These are phyloP conservation scores for Leucania comma DNA, from an alignment of 2,888 invertebrate genomes.

Conservation along the genomic window DNA sequence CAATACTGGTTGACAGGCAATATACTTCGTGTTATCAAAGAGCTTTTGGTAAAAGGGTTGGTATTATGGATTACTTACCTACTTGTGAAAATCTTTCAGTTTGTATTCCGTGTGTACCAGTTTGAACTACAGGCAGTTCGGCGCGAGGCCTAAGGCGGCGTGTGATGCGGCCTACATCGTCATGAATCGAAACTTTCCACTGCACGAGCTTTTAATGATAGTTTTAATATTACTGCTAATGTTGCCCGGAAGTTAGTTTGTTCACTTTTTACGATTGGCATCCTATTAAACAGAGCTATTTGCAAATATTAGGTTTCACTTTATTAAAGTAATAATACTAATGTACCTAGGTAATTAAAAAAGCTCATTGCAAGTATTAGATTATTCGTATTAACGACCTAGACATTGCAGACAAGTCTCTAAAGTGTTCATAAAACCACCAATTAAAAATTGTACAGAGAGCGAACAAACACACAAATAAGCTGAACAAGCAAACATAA, in stretches of 20 bases:
- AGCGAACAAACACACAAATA: constrained; percentile 28
- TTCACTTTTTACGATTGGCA: constrained; percentile 21
- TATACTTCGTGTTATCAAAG: background rate
- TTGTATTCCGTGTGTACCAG: constrained; percentile 16
- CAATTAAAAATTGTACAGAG: constrained; percentile 28
- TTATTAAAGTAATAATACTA: constrained; percentile 2
- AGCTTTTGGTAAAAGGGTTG: constrained; percentile 13
- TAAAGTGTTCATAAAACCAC: background rate
- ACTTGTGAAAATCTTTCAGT: constrained; percentile 40
- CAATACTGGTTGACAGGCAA: too few relatives aligned
- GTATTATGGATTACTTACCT: background rate
- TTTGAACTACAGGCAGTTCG: background rate
- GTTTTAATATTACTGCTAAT: constrained; percentile 24
- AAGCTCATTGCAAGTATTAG: background rate
- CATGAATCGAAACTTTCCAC: constrained; percentile 41
- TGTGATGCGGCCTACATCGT: constrained; percentile 37
- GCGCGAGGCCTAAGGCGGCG: constrained; percentile 31
- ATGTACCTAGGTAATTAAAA: background rate
- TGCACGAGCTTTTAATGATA: constrained; percentile 31
- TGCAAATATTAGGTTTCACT: background rate
- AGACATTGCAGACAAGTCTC: constrained; percentile 1
- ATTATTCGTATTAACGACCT: background rate
- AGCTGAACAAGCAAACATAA: constrained; percentile 41
- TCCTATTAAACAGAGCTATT: constrained; percentile 1
- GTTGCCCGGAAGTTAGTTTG: constrained; percentile 8